These are phyloP conservation scores for Scaptomyza tumidula DNA, from an alignment of 2,888 invertebrate species.

Conservation along the genomic window DNA sequence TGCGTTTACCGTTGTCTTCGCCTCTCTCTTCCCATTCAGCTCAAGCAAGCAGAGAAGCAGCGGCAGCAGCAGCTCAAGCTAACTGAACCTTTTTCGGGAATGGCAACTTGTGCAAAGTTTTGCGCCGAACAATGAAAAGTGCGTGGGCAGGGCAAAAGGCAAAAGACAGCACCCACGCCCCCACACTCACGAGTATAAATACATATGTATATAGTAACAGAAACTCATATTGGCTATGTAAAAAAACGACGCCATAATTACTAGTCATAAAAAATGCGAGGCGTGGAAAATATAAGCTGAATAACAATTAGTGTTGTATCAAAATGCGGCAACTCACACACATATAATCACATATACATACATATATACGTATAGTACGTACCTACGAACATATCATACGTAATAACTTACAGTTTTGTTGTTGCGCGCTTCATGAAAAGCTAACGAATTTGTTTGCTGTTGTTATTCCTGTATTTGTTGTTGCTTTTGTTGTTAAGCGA, in stretches of 20 bases:
- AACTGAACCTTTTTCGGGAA: slow-evolving; percentile 51
- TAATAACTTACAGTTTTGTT: slow-evolving; percentile 68
- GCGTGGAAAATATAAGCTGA: slow-evolving; percentile 52
- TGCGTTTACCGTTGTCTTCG: slow-evolving; percentile 34
- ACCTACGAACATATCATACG: slow-evolving; percentile 53
- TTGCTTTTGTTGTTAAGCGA: slow-evolving; percentile 35
- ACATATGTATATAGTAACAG: slow-evolving; percentile 1
- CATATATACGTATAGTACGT: slow-evolving; percentile 1
- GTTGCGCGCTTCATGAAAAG: slow-evolving; percentile 47
- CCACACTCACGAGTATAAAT: not conserved
- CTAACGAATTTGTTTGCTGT: slow-evolving; percentile 34
- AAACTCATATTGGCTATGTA: slow-evolving; percentile 45
- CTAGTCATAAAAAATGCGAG: slow-evolving; percentile 55
- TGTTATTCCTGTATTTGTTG: slow-evolving; percentile 44
- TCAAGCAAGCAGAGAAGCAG: slow-evolving; percentile 10
- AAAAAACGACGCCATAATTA: slow-evolving; percentile 66
- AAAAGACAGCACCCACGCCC: slow-evolving; percentile 31
- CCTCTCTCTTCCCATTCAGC: slow-evolving; percentile 15
- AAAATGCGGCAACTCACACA: slow-evolving; percentile 42
- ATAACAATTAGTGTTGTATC: slow-evolving; percentile 63
- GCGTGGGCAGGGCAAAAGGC: slow-evolving; percentile 52
- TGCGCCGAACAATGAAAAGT: slow-evolving; percentile 57
- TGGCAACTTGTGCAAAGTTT: slow-evolving; percentile 55
- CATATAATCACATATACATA: not conserved
- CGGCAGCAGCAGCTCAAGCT: slow-evolving; percentile 1